These are phyloP conservation scores for Phortica magna DNA, from an alignment of 2,888 invertebrate genomes.

Conservation along the genomic window DNA sequence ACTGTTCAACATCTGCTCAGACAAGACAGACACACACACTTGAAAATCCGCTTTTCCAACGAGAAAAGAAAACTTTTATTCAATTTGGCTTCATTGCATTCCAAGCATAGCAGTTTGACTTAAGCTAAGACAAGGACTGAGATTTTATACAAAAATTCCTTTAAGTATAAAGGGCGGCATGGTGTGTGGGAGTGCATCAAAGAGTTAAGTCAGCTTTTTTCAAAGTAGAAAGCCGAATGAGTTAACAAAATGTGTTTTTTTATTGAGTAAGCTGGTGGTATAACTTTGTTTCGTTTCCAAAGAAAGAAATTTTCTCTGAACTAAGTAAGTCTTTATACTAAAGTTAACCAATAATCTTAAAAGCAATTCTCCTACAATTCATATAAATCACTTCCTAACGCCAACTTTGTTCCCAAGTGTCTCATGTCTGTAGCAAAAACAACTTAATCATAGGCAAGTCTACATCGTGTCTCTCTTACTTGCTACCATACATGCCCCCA, in stretches of 20 bases:
- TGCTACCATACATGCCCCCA: background rate
- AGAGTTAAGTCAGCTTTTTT: background rate
- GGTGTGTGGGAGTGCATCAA: background rate
- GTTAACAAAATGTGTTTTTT: no score
- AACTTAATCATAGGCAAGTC: constrained; percentile 6
- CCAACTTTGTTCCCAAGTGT: constrained; percentile 24
- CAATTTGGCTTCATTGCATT: constrained; percentile 28
- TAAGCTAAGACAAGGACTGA: background rate
- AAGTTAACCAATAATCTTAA: no score
- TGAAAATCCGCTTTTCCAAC: constrained; percentile 4
- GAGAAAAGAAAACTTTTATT: constrained; percentile 18
- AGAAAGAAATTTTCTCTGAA: no score
- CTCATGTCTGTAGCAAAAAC: constrained; percentile 4
- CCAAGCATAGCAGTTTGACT: constrained; percentile 7
- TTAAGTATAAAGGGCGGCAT: background rate
- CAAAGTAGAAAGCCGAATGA: background rate
- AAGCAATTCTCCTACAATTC: no score
- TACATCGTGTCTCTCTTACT: background rate
- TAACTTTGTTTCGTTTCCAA: no score
- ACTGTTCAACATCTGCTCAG: background rate
- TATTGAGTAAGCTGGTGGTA: no score
- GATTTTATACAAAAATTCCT: background rate
- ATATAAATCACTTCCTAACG: constrained; percentile 40
- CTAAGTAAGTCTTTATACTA: no score
- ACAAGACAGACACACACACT: constrained; percentile 16